Evolutionary conservation across 2,113 vertebrate species (phyloP).

Genomic region (Propithecus coquereli): DNA sequence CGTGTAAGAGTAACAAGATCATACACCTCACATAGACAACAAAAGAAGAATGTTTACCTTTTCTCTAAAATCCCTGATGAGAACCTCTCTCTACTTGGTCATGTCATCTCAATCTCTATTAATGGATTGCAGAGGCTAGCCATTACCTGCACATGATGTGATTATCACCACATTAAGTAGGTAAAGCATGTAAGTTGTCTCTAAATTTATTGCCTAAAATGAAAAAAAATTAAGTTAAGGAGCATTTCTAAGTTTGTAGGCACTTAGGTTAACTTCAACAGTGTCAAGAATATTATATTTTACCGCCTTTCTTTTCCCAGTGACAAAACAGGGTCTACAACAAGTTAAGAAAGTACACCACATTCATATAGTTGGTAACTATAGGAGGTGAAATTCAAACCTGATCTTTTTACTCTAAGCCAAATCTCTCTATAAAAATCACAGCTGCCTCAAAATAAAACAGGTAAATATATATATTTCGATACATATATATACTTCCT

Average conservation of each 20-base stretch:
- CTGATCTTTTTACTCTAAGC: neutral
- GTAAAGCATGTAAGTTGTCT: neutral
- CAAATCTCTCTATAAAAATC: neutral
- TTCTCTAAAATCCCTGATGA: neutral
- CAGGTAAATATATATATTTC: neutral
- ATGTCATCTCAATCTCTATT: neutral
- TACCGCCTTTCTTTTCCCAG: neutral
- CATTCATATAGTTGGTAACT: neutral
- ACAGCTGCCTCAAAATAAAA: neutral
- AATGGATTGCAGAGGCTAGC: neutral
- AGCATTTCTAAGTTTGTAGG: neutral
- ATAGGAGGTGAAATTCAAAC: neutral
- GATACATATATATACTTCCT: neutral
- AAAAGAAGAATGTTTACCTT: neutral
- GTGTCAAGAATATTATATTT: neutral
- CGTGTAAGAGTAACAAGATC: neutral
- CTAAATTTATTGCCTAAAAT: neutral
- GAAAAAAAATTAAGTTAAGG: neutral
- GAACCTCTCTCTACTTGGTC: neutral
- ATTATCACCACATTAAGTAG: neutral
- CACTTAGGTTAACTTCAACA: neutral
- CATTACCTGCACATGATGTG: neutral
- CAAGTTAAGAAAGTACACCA: neutral
- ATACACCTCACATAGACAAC: rapidly evolving
- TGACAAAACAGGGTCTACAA: neutral